Conservation (phyloP, 2,888 invertebrate species). For the Gymnosoma rotundatum region DNA sequence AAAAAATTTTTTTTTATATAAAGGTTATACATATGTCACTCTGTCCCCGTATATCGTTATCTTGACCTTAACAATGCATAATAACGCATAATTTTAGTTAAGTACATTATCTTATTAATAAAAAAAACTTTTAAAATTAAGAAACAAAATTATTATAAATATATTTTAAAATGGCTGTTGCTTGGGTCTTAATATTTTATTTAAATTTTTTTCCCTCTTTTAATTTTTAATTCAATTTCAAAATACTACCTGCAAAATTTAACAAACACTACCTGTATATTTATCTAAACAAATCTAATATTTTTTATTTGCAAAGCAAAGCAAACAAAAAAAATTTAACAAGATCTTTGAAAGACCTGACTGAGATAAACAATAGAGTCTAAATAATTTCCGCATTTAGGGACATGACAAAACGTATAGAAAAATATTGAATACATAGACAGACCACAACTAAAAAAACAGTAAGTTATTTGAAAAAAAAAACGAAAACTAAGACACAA, state of each 20-base stretch:
- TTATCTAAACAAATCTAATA: slow-evolving; percentile 58
- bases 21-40: too few species aligned
- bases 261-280: slow-evolving; percentile 33
- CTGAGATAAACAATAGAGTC: slow-evolving; percentile 75
- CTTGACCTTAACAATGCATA: too few species aligned
- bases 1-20: too few species aligned
- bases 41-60: too few species aligned
- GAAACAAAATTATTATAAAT: too few species aligned
- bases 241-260: slow-evolving; percentile 7
- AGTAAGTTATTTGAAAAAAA: slow-evolving; percentile 53
- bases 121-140: too few species aligned
- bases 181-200: background rate
- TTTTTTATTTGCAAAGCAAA: background rate
- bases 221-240: background rate
- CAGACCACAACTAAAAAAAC: slow-evolving; percentile 37
- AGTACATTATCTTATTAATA: too few species aligned
- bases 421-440: slow-evolving; percentile 40
- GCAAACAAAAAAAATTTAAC: slow-evolving; percentile 15
- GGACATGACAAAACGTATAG: slow-evolving; percentile 42
- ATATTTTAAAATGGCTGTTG: too few species aligned
- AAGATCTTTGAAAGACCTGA: slow-evolving; percentile 35
- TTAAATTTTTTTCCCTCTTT: background rate
- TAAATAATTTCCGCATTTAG: slow-evolving; percentile 79
- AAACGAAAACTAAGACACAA: background rate
- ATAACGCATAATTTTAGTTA: too few species aligned